These are phyloP conservation scores for Psammodynastes pulverulentus DNA, from an alignment of 2,113 vertebrate genomes.

Conservation along the genomic window DNA sequence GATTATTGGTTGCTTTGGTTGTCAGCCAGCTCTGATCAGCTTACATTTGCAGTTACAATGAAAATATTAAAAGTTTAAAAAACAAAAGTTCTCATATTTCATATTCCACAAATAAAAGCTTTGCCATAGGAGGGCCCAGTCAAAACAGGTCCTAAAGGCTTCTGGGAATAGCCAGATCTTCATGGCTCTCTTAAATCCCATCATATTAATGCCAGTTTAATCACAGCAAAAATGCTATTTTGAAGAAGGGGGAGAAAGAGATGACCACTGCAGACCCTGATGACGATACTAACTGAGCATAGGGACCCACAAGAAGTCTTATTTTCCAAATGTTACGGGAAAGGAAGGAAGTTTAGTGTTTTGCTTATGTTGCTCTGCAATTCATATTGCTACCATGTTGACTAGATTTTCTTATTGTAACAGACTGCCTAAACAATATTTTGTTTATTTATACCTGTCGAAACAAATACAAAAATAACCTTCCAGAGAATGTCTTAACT, in stretches of 20 bases:
- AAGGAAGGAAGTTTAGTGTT: background rate
- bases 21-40: background rate
- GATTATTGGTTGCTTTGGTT: background rate
- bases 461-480: slow-evolving; percentile 49
- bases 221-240: background rate
- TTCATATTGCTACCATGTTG: slow-evolving; percentile 59
- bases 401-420: slow-evolving; percentile 59
- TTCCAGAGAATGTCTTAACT: background rate
- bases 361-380: slow-evolving; percentile 45
- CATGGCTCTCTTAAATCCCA: background rate
- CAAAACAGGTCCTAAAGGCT: background rate
- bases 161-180: background rate
- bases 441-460: slow-evolving; percentile 37
- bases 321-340: background rate
- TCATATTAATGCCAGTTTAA: background rate
- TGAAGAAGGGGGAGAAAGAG: background rate
- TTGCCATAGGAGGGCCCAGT: background rate
- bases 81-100: background rate
- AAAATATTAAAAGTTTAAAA: background rate
- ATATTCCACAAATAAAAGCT: background rate
- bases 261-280: background rate
- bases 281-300: background rate
- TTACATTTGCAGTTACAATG: background rate
- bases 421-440: slow-evolving; percentile 56
- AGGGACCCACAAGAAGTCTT: background rate